Evolutionary conservation across 2,888 invertebrate species (phyloP).

Genomic region (Torymus aiolomorphi): DNA sequence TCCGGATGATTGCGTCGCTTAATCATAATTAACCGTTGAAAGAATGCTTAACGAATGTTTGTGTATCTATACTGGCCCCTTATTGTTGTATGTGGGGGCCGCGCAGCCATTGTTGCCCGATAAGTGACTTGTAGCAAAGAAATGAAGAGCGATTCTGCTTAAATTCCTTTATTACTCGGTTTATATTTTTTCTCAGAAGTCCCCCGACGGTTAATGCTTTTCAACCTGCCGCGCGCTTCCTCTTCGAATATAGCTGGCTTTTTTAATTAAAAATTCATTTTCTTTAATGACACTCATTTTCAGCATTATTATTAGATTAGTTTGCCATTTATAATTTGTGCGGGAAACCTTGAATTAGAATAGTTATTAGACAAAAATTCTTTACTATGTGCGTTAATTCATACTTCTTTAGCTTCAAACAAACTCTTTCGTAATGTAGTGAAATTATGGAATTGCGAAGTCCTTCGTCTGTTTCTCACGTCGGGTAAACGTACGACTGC

Average conservation of each 20-base stretch:
- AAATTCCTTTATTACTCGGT: constrained; percentile 8
- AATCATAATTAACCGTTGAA: constrained; percentile 53
- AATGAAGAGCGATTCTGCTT: constrained; percentile 29
- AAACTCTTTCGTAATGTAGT: constrained; percentile 35
- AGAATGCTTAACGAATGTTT: constrained; percentile 39
- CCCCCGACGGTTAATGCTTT: background rate
- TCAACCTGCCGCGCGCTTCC: background rate
- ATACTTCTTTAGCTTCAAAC: constrained; percentile 16
- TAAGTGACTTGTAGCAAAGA: constrained; percentile 28
- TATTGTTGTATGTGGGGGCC: background rate
- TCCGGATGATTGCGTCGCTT: constrained; percentile 58
- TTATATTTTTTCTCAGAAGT: constrained; percentile 12
- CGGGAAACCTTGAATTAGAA: background rate
- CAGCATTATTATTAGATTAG: constrained; percentile 6
- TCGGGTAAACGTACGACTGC: background rate
- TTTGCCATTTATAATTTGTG: background rate
- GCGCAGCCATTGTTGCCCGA: constrained; percentile 8
- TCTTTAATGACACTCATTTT: background rate
- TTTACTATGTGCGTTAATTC: constrained; percentile 17
- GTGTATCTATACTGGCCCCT: background rate
- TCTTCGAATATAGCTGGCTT: background rate
- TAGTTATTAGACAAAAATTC: constrained; percentile 12
- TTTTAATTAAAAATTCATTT: background rate
- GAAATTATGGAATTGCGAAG: constrained; percentile 41
- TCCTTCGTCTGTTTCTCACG: constrained; percentile 11